A percentile compares a stretch with the other conserved stretches of the same genome.
Conservation (phyloP, 2,797 vertebrate genomes). For the Tympanoctomys barrerae region DNA sequence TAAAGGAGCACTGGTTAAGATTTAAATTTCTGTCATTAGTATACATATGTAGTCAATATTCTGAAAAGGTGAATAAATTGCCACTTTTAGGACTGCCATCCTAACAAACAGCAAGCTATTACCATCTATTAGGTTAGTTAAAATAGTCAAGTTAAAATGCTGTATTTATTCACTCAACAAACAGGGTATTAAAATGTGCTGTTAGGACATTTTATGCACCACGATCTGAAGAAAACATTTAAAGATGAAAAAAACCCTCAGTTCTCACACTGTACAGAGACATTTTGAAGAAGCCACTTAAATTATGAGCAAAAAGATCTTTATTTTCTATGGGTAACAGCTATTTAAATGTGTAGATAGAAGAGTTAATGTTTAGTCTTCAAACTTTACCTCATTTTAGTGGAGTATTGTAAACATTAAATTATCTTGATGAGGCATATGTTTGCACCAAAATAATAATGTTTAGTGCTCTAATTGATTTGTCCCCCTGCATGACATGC, state of each 20-base stretch:
- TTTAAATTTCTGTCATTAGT: conserved; percentile 60
- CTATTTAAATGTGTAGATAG: neutral
- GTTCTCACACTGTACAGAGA: neutral
- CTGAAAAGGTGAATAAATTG: conserved; percentile 8
- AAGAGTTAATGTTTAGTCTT: neutral
- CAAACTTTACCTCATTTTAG: neutral
- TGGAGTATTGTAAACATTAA: conserved; percentile 46
- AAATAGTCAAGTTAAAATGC: conserved; percentile 53
- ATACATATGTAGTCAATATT: conserved; percentile 26
- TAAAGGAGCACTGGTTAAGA: conserved; percentile 49
- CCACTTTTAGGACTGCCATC: neutral
- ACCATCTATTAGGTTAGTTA: conserved; percentile 43
- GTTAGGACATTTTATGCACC: neutral
- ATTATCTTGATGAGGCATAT: conserved; percentile 27
- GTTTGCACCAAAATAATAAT: neutral
- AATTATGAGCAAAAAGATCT: conserved; percentile 35
- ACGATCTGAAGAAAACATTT: neutral
- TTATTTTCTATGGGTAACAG: neutral
- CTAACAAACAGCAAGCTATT: conserved; percentile 40
- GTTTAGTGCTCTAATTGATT: conserved; percentile 67
- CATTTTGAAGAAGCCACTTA: neutral
- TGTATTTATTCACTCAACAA: conserved; percentile 56
- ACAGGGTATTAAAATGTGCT: neutral
- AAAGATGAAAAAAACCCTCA: neutral
- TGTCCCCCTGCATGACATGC: conserved; percentile 76